Base-by-base conservation (phyloP, 1,140 invertebrate genomes). In the Episyrphus balteatus region DNA sequence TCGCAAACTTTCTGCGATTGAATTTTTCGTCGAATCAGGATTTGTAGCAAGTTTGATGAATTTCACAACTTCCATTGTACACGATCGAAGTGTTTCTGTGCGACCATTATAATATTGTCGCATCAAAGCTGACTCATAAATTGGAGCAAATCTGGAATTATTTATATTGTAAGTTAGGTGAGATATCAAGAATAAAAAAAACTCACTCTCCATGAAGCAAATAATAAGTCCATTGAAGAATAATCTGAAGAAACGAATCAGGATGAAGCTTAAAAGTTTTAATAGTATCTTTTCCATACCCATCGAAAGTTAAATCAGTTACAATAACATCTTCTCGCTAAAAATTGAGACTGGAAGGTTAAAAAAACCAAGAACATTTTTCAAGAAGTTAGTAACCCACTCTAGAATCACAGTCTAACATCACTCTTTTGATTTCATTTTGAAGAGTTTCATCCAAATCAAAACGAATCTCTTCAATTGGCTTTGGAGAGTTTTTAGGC, bases 181-280 rank as follows among this genome's bases (percentile, higher is more conserved):
- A 37, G 10, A 14, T 37, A 5, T 37, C 21, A 8, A 26, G 8
- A 26, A 26, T 3, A 17, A 5, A 7, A 36, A 33, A 5, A 1
- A 38, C 66, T 51, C 52, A 73, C 71, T 61, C 69, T 9, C 62
- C 47, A 55, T 76, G 70, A 43, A 74, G 52, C 44, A 72, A 68
- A 50, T 73, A 78, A 57, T 80, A 83, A 9, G 78, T 71, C 50
- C 80, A 68, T 53, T 84, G 82, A 42, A 84, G 57, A 2, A 76
- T 71, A 51, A 82, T 69, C 65, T 84, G 82, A 14, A 81, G 66
- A 60, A 75, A 78, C 5, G 78, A 72, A 59, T 82, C 80, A 12
- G 80, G 80, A 57, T 81, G 77, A 30, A 79, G 49, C 32, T 69
- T 65, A 19, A 67, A 55, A 5, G 38, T 54, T 45, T 71, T 72